Evolutionary conservation across 2,113 vertebrate genomes (phyloP), one percentile per base, ranked within the genome.

Genomic region (Chloroceryle aenea): DNA sequence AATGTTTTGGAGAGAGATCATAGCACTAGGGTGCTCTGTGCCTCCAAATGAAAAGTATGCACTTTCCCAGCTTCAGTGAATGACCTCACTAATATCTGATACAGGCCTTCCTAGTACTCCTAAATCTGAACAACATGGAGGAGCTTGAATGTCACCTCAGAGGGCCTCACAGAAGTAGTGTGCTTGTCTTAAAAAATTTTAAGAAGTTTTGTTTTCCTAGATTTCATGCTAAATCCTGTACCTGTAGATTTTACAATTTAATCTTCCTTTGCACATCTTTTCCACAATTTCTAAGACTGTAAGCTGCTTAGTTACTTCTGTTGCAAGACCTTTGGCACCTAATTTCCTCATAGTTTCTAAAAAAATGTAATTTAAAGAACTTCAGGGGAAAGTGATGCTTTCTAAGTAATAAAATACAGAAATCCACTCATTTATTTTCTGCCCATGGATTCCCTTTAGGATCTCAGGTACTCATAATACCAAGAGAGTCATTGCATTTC

Each of bases 401-500:
- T 71, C n/a, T 36, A 66, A 72, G 36, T 62, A 66, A 76, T 9
- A 69, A 47, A 87, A 76, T 66, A 74, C 17, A 93, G 78, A 78
- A 80, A 95, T 71, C 52, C 36, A 68, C 59, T 69, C 48, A 14
- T 58, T 94, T 83, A 23, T 59, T 76, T 93, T 82, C 80, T 87
- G 7, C 62, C 74, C 69, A 85, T 62, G 62, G 63, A 82, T 76
- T 90, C 66, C 32, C 50, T 94, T 82, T 75, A 80, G 32, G 68
- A 50, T 95, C 76, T 95, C 62, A 92, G 63, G 87, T 45, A 36
- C 68, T 96, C 38, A 10, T 66, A 91, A 63, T 45, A 85, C 43
- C 61, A 55, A 50, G 36, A 93, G 55, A 96, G 47, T 93, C 59
- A 75, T 48, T 67, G 45, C 72, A 72, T 52, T 79, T 67, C 56